Conservation (phyloP, 2,113 vertebrate genomes). For the Nettapus auritus region DNA sequence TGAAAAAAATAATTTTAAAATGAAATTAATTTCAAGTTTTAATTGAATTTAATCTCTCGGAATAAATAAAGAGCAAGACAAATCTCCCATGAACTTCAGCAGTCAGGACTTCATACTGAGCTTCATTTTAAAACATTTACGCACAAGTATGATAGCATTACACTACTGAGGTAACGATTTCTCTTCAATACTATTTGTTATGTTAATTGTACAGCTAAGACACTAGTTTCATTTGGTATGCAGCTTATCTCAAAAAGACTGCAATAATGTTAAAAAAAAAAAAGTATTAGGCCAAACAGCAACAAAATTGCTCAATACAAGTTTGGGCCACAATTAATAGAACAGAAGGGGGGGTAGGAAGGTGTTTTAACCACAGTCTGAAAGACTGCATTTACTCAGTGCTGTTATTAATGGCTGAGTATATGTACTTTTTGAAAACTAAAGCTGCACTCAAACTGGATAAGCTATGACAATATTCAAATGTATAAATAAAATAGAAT, state of each 20-base stretch:
- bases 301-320: not conserved
- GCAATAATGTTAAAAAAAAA: not conserved
- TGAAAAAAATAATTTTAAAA: not conserved
- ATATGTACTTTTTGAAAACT: not conserved
- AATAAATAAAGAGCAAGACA: not conserved
- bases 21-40: not conserved
- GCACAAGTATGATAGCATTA: not conserved
- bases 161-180: not conserved
- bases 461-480: not conserved
- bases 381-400: not conserved
- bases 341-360: not conserved
- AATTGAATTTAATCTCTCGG: not conserved
- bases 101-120: not conserved
- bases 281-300: not conserved
- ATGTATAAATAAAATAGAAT: not conserved
- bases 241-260: not conserved
- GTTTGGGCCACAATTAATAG: not conserved
- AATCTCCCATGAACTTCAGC: not conserved
- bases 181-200: not conserved
- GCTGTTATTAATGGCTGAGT: not conserved
- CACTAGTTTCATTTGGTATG: not conserved
- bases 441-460: not conserved
- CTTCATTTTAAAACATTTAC: not conserved
- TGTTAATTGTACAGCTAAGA: not conserved
- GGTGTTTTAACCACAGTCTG: not conserved